Base-by-base conservation (phyloP, 2,797 vertebrate genomes). In the Coregonus ussuriensis region DNA sequence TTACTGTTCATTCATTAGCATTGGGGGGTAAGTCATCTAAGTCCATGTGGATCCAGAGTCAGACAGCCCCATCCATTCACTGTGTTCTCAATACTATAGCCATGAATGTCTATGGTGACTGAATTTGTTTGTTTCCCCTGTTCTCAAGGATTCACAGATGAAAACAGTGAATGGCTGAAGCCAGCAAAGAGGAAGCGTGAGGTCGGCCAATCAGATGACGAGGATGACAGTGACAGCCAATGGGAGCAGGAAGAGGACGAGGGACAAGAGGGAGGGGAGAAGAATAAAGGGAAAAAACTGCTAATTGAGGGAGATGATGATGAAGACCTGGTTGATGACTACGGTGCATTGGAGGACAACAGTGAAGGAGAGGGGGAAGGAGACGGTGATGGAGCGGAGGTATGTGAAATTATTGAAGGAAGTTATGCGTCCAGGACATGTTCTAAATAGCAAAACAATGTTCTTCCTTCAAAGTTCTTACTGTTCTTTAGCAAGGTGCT, bases 121-220 rank as follows among this genome's bases (percentile, higher is more conserved):
- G n/a, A 1, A 18, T 77, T 16, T 15, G n/a, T 72, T 66, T 35
- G 71, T 56, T 68, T 71, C 63, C 37, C 78, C 16, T 79, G 7
- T 37, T 11, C 65, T 33, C 6, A 84, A 95, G 95, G 93, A 74
- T 95, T 94, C 84, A 91, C 93, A n/a, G 95, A 95, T 83, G 94
- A 95, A 70, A 95, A 95, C 89, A 95, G 93, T 47, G 89, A 93
- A 81, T 96, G 91, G 92, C 85, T 96, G 84, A 92, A 83, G 84
- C 94, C 91, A 3, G 90, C 92, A 33, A 91, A 90, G 85, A 91
- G 89, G 83, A 96, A 96, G 89, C 94, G 92, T 77, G 88, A 86
- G 75, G 63, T 75, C 0, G 86, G 91, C 71, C 82, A 90, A 63
- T 74, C 84, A 29, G 90, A 86, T 80, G 82, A 90, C 63, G 83